Base-by-base conservation (phyloP, 2,113 vertebrate genomes). In the Cyphomyrus discorhynchus region DNA sequence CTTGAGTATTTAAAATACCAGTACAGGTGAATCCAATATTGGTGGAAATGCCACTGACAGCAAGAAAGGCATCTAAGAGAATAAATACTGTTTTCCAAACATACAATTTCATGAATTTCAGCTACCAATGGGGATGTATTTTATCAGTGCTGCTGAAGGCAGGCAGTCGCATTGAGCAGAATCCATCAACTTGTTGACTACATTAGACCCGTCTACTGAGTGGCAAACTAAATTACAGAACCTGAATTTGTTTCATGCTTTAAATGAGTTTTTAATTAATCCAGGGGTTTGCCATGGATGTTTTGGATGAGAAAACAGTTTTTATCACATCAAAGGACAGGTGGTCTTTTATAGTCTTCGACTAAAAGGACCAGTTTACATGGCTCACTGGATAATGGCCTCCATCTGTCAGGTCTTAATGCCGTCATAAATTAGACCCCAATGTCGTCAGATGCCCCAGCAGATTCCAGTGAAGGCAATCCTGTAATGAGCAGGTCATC, bases 361-460 rank as follows among this genome's bases (percentile, higher is more conserved):
- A 49, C 58, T 31, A 90, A 49, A 50, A 11, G 11, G 8, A 50
- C 6, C 53, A 31, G 31, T 47, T 24, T 52, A 9, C 52, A 27
- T 42, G 49, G 74, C 17, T 31, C 89, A 84, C 77, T 47, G 46
- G 49, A 87, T 93, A 92, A 91, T 90, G 89, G 82, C 70, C 49
- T 80, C 85, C 90, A 70, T 74, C 84, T 89, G 11, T 74, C 82
- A 89, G 58, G n/a, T 49, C 74, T 83, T 93, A 93, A 93, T 93
- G 92, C 27, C 90, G 90, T 92, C 91, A 92, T 92, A 93, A 93
- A 95, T 93, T 90, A 93, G 53, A 93, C 91, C n/a, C 11, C 66
- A 88, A 66, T 90, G 70, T 90, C 85, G 88, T 70, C 88, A 84
- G 89, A 2, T 6, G 83, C 90, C 92, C 91, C 92, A 92, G 92